Evolutionary conservation across 1,140 invertebrate genomes (phyloP).

Genomic region (Oryctes rhinoceros): DNA sequence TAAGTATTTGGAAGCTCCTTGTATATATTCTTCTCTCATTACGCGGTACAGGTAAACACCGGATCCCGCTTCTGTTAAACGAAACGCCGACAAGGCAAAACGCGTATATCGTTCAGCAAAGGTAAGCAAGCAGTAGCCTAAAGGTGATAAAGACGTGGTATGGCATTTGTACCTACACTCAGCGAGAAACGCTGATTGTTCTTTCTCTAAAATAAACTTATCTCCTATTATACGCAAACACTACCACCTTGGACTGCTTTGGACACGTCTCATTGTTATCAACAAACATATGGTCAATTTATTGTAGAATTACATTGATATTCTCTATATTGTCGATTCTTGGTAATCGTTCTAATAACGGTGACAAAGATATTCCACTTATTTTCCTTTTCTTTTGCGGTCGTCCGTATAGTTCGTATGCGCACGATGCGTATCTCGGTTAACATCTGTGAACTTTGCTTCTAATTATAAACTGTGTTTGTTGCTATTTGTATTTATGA

Average conservation of each 20-base stretch:
- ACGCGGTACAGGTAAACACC: slow-evolving; percentile 2
- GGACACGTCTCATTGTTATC: not conserved
- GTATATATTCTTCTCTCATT: not conserved
- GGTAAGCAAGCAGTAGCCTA: slow-evolving; percentile 10
- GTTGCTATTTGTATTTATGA: not conserved
- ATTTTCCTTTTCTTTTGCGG: not conserved
- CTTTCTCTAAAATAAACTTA: slow-evolving; percentile 6
- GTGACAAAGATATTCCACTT: not conserved
- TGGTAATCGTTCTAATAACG: not conserved
- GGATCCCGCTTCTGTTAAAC: not conserved
- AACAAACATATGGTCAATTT: slow-evolving; percentile 2
- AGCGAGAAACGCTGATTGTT: not conserved
- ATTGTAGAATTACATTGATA: not conserved
- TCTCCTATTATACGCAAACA: not conserved
- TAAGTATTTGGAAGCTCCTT: not conserved
- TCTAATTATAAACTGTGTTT: slow-evolving; percentile 17
- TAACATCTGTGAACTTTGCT: slow-evolving; percentile 18
- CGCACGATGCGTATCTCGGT: not conserved
- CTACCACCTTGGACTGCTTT: not conserved
- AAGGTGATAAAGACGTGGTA: slow-evolving; percentile 32
- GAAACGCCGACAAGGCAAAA: slow-evolving; percentile 2
- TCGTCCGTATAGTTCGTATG: not conserved
- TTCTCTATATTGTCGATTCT: not conserved
- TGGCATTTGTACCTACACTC: not conserved
- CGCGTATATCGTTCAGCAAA: not conserved